Evolutionary conservation across 2,888 invertebrate species (phyloP), one percentile per base, ranked within the genome.

Genomic region (Harpalus rufipes): DNA sequence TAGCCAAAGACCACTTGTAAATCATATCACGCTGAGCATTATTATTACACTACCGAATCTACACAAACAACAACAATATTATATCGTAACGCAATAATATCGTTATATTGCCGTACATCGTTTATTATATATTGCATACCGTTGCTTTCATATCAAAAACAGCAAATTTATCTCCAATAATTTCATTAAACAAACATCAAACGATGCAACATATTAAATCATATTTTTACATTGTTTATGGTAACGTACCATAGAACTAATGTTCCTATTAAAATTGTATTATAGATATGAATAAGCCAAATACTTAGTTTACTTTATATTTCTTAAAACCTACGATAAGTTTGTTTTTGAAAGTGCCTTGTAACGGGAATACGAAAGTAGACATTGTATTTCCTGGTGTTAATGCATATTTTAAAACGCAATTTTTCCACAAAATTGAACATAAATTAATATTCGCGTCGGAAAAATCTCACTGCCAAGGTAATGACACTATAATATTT

Each of bases 341-440:
- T 51, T 51, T 32, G 32, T 51, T 51, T 12, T 51, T 51, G 32
- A 32, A 6, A 4, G 32, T 32, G 32, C 12, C 10, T 51, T 12
- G 44, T 10, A 51, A 21, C 10, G 6, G 12, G 2, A 12, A 51
- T 51, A 51, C 12, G 12, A 51, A 12, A 51, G 44, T 4, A 51
- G 44, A 51, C 44, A 12, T 51, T 51, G 44, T 51, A 51, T 51
- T 8, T 51, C 44, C 44, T 51, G 44, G 44, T 51, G 12, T 51
- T 5, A 51, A 51, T 51, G 44, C 44, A 51, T 51, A 51, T 51
- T 51, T 51, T 51, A 51, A 10, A 51, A 12, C 0, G 44, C 44
- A 51, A 51, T 51, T 51, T 51, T 51, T 51, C 44, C 44, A 51
- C 44, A 51, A 51, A 51, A 51, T 51, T 51, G 44, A 51, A 51